Percentiles rank a stretch among this genome's conserved stretches.
Conservation (phyloP, 2,113 vertebrate genomes). For the Mandrillus leucophaeus region DNA sequence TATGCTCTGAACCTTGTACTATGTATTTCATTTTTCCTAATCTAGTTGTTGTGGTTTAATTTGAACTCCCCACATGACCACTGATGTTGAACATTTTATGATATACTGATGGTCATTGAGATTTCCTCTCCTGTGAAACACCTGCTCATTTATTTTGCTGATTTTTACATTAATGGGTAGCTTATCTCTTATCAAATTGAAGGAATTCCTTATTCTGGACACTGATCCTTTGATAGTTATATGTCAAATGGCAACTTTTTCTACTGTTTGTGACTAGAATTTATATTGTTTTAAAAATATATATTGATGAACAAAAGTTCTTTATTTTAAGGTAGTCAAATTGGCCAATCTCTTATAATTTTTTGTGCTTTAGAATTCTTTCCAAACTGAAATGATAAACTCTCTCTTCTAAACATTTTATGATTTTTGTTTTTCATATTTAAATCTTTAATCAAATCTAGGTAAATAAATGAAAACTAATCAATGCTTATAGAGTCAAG, state of each 20-base stretch:
- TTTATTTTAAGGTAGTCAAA: not conserved
- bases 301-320: not conserved
- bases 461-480: not conserved
- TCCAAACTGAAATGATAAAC: not conserved
- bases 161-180: not conserved
- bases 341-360: not conserved
- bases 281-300: not conserved
- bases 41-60: not conserved
- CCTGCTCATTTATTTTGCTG: not conserved
- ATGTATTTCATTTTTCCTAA: not conserved
- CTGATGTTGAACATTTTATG: not conserved
- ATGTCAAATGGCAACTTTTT: conserved; percentile 1
- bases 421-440: not conserved
- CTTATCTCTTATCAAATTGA: not conserved
- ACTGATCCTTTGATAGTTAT: not conserved
- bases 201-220: not conserved
- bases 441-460: not conserved
- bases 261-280: not conserved
- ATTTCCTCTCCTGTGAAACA: not conserved
- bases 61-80: not conserved
- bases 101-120: not conserved
- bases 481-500: not conserved
- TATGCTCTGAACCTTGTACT: not conserved
- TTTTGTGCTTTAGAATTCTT: conserved; percentile 5
- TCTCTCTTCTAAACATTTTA: conserved; percentile 11